Evolutionary conservation across 2,797 vertebrate species (phyloP).

Genomic region (Ara ararauna): DNA sequence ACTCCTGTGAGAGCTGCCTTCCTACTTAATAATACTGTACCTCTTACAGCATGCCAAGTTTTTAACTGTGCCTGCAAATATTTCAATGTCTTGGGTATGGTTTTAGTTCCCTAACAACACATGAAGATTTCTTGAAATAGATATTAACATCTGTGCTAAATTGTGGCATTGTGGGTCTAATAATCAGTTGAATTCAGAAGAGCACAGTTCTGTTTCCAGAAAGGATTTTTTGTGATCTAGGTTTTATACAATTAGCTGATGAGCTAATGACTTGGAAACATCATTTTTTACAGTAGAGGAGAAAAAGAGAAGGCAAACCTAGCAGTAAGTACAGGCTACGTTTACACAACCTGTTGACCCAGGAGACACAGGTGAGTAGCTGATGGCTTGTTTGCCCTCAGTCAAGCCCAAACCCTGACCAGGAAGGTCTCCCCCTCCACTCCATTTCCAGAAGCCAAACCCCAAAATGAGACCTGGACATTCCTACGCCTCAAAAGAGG

Average conservation of each 20-base stretch:
- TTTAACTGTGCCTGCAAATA: neutral
- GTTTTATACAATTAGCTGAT: neutral
- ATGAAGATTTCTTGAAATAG: neutral
- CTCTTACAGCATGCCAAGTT: neutral
- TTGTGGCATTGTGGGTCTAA: neutral
- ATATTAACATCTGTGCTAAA: neutral
- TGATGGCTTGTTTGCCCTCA: neutral
- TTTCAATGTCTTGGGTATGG: neutral
- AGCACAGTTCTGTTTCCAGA: neutral
- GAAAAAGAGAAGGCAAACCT: neutral
- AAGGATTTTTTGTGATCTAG: neutral
- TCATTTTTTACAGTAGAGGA: neutral
- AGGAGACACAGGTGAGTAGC: rapidly evolving
- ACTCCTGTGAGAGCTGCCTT: neutral
- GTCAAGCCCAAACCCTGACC: neutral
- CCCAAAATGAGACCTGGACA: neutral
- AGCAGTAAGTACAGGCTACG: neutral
- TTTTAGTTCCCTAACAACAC: neutral
- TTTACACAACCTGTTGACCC: neutral
- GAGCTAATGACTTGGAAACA: neutral
- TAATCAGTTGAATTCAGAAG: neutral
- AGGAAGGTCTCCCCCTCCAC: neutral
- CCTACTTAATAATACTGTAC: neutral
- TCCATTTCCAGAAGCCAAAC: neutral
- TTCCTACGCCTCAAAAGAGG: neutral